Evolutionary conservation across 2,797 vertebrate genomes (phyloP), one percentile per base, ranked within the genome.

Genomic region (Rhinoraja longicauda): DNA sequence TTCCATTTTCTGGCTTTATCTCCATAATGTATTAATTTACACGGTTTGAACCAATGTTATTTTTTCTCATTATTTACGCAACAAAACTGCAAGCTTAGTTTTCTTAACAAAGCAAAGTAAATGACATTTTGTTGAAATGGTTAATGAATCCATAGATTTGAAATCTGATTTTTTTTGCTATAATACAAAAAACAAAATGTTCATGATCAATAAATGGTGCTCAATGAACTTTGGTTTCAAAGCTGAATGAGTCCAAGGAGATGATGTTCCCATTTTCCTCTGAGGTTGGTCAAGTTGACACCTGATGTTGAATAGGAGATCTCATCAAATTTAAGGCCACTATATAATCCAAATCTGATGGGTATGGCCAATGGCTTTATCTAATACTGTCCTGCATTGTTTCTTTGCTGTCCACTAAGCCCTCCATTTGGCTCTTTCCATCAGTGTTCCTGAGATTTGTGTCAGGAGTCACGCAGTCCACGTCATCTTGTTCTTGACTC

Each of bases 401-500:
- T 73, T 70, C 90, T 12, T 91, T 91, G 70, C 24, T 91, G 90
- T 91, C 90, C 90, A 73, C 39, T 53, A 91, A 73, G 90, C 36
- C 26, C 67, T 53, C 90, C 67, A 91, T 64, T 36, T 91, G 90
- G 21, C 67, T 45, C 24, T 91, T 91, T 45, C 82, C 88, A 57
- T 88, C 36, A 12, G 62, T 75, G 62, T 67, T 77, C 73, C 92
- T 77, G 92, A 79, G 75, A 24, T n/a, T 57, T 73, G 15, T 39
- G 95, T 96, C 99, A 21, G 98, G 99, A 13, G 98, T 97, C 0
- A 98, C 97, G 0, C 98, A 99, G 96, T 99, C 98, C 77, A 97
- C 95, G 53, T 99, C 98, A 81, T 99, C 98, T 0, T 96, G 96
- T 94, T 99, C 98, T 57, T 96, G 97, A 93, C 98, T 97, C 0